Conservation (phyloP, 2,888 invertebrate genomes). For the Phaonia tiefii region DNA sequence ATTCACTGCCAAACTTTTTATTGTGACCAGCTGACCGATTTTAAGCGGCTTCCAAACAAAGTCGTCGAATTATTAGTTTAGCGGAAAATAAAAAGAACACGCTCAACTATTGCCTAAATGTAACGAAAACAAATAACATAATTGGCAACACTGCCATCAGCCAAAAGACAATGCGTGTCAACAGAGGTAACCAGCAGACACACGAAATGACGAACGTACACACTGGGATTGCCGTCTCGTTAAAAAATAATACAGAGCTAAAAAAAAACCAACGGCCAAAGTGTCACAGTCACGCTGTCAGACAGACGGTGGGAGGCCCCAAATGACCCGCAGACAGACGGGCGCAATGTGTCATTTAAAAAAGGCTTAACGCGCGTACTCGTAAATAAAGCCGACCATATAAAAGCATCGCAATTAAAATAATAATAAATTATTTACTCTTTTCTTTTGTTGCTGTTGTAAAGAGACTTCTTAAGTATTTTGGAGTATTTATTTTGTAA, state of each 20-base stretch:
- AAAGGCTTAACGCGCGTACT: conserved; percentile 7
- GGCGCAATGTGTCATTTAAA: conserved; percentile 15
- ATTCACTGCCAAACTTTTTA: no score
- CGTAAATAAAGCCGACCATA: not conserved
- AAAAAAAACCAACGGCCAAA: conserved; percentile 26
- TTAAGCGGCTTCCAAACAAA: no score
- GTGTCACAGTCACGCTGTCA: not conserved
- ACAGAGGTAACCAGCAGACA: conserved; percentile 11
- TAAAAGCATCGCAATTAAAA: conserved; percentile 22
- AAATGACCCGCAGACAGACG: conserved; percentile 7
- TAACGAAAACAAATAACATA: no score
- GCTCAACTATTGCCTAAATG: no score
- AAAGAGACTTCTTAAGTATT: conserved; percentile 8
- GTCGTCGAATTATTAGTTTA: no score
- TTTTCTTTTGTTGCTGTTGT: not conserved
- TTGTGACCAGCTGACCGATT: no score
- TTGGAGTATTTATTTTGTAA: not conserved
- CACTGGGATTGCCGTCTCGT: conserved; percentile 27
- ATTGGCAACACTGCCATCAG: no score
- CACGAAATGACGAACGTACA: not conserved
- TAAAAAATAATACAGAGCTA: conserved; percentile 33
- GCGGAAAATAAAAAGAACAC: no score
- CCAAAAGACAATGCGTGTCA: not conserved
- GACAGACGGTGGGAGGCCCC: not conserved
- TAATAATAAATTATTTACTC: conserved; percentile 22